Percentiles rank a stretch among this genome's conserved stretches.
phyloP scores from a whole-genome alignment of 2,113 vertebrate genomes.

The Zosterops borbonicus region DNA sequence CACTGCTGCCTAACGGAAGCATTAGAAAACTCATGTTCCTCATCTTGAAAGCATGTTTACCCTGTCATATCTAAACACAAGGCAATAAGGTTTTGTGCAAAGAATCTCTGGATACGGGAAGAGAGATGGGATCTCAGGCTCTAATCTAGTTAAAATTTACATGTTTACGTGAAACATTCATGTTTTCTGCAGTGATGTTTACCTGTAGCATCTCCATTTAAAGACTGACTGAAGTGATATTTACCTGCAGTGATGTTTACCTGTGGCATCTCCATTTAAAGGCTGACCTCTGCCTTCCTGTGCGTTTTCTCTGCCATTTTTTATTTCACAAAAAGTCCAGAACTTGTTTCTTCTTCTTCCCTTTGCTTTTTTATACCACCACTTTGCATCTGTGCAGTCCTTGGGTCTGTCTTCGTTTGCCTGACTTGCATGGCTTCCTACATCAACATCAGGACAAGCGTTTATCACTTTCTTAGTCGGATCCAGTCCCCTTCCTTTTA shows the following conservation, averaged over 20 bases:
- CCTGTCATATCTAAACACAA: not conserved
- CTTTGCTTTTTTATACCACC: not conserved
- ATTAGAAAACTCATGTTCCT: not conserved
- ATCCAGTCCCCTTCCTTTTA: not conserved
- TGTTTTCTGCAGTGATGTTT: not conserved
- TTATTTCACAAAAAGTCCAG: not conserved
- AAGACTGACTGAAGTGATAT: not conserved
- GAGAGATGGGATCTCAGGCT: not conserved
- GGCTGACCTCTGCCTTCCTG: not conserved
- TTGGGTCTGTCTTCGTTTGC: not conserved
- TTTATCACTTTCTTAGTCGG: accelerated
- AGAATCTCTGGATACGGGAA: not conserved
- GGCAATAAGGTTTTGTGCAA: not conserved
- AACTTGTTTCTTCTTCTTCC: not conserved
- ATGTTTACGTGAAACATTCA: not conserved
- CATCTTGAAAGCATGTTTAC: not conserved
- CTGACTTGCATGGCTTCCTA: not conserved
- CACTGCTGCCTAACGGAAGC: not conserved
- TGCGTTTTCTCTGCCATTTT: not conserved
- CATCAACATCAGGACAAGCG: accelerated
- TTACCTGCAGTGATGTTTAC: not conserved
- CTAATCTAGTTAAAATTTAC: not conserved
- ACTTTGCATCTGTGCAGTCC: accelerated
- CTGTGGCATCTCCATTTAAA: not conserved
- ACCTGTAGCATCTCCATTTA: not conserved